Evolutionary conservation across 2,888 invertebrate species (phyloP).

Genomic region (Zaprionus lineosus): DNA sequence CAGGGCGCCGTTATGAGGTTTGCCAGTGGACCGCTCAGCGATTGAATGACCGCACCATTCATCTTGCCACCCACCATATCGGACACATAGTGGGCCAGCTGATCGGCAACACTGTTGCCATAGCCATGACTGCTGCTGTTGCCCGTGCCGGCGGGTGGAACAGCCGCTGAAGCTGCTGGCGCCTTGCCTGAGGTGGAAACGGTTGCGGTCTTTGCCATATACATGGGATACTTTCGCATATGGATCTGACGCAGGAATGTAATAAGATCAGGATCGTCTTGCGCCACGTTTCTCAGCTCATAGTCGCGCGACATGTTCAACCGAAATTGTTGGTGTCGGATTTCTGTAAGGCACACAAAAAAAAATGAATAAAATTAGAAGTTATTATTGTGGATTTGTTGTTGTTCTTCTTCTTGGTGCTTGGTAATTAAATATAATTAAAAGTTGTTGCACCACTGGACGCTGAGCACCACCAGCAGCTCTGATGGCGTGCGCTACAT

Average conservation of each 20-base stretch:
- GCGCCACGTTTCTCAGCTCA: constrained; percentile 88
- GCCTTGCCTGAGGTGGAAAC: constrained; percentile 46
- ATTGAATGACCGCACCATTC: constrained; percentile 89
- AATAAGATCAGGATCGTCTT: constrained; percentile 89
- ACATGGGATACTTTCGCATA: constrained; percentile 84
- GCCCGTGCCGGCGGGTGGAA: constrained; percentile 39
- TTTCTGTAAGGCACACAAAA: constrained; percentile 85
- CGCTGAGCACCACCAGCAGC: constrained; percentile 26
- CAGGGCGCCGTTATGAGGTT: constrained; percentile 87
- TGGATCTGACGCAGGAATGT: constrained; percentile 90
- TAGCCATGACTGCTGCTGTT: constrained; percentile 18
- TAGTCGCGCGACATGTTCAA: constrained; percentile 91
- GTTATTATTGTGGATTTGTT: neutral
- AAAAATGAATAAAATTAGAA: too few relatives aligned
- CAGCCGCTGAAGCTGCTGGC: constrained; percentile 31
- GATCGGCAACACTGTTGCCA: constrained; percentile 66
- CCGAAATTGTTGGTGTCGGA: constrained; percentile 90
- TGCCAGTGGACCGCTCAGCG: constrained; percentile 85
- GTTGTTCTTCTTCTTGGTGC: constrained; percentile 26
- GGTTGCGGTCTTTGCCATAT: constrained; percentile 47
- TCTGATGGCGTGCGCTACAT: constrained; percentile 55
- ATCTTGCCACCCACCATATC: constrained; percentile 81
- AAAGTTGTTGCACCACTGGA: constrained; percentile 73
- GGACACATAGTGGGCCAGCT: constrained; percentile 81
- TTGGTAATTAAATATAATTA: constrained; percentile 68